Base-by-base conservation (phyloP, 1,140 invertebrate species). In the Pseudomyrmex flavicornis region DNA sequence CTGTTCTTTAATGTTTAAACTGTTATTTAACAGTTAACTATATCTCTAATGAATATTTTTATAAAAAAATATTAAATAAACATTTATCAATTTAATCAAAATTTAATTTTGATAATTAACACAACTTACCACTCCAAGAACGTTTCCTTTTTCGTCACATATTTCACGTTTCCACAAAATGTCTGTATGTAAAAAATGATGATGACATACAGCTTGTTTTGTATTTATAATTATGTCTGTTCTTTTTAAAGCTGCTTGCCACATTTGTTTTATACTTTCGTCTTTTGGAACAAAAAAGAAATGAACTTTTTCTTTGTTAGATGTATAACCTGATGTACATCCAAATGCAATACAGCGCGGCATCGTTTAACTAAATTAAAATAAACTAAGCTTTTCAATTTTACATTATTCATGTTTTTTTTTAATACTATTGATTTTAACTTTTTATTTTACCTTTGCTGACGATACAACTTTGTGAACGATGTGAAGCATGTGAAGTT, bases 221-320 rank as follows among this genome's bases (percentile, higher is more conserved):
- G 63, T 9, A 66, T 13, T 5, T 35, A 35, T 35, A 35, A 35
- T 35, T 35, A 35, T 35, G 35, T 35, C 35, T 48, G 1, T 20
- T 66, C 17, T 66, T 66, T 48, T n/a, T 17, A 46, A 46, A 10
- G 44, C 63, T 46, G 8, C 17, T 66, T 66, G 63, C 44, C n/a
- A 66, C 48, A 66, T 35, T 35, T 35, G 48, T 20, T 48, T 66
- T 10, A 48, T 48, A 48, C 12, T 66, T 66, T 48, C 1, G 17
- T 48, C 12, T 48, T 66, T 66, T 12, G 63, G n/a, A 3, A 66
- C 63, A 12, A 17, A 46, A 66, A 66, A 66, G n/a, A 66, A 66
- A 20, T 66, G 44, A 1, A 66, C 44, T 48, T 66, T 48, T 48
- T 66, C 63, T 3, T 46, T 46, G 48, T 66, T 66, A 0, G 17